A percentile compares a stretch with the other conserved stretches of the same genome.
Evolutionary conservation across 2,113 vertebrate species (phyloP).

Genomic region (Megaleporinus macrocephalus): DNA sequence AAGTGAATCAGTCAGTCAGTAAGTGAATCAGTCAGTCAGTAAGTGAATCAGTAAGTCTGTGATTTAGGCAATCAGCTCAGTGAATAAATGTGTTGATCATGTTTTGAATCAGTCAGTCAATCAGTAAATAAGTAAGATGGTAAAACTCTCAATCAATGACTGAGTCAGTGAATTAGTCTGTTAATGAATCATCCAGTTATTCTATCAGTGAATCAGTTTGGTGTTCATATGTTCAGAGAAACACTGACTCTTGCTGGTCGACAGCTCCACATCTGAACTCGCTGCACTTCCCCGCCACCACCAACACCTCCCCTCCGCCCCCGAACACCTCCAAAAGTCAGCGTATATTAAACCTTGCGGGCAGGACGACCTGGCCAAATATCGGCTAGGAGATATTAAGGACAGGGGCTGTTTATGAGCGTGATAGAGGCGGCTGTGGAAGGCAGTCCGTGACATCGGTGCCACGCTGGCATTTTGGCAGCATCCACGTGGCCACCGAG

Average conservation of each 20-base stretch:
- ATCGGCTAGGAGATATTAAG: constrained; percentile 72
- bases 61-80: neutral
- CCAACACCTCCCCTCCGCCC: constrained; percentile 47
- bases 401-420: constrained; percentile 56
- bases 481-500: constrained; percentile 38
- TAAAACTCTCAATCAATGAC: too few relatives aligned
- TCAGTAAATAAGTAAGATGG: too few relatives aligned
- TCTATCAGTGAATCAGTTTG: neutral
- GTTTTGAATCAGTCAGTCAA: neutral
- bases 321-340: constrained; percentile 66
- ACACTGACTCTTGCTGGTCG: neutral
- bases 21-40: neutral
- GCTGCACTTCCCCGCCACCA: constrained; percentile 45
- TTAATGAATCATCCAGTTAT: too few relatives aligned
- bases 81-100: too few relatives aligned
- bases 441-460: constrained; percentile 13
- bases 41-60: neutral
- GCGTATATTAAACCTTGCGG: constrained; percentile 73
- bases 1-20: neutral
- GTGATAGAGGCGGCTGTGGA: constrained; percentile 47
- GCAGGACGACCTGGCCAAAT: constrained; percentile 59
- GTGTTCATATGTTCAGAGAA: neutral
- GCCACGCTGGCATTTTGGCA: constrained; percentile 63
- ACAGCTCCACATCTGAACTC: too few relatives aligned
- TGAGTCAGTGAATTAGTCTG: neutral